Conservation (phyloP, 2,797 vertebrate species). For the Hydrocynus forskahlii region DNA sequence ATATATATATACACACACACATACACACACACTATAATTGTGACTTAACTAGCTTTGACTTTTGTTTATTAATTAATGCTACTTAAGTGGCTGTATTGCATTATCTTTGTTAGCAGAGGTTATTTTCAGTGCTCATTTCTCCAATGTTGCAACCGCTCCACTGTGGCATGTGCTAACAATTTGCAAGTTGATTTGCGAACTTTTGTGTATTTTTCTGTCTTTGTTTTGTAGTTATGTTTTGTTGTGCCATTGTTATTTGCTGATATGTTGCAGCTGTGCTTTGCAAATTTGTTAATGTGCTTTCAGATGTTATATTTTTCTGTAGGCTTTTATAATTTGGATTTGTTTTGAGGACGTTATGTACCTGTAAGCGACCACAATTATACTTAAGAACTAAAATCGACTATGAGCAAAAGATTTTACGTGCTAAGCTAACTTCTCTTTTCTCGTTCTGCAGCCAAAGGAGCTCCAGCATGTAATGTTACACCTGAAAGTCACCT, state of each 20-base stretch:
- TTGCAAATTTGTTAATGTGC: background rate
- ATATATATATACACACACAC: too few species aligned
- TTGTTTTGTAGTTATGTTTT: background rate
- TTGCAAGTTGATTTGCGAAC: too few species aligned
- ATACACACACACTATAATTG: too few species aligned
- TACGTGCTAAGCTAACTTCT: constrained; percentile 13
- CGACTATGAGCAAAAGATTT: background rate
- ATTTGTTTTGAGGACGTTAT: background rate
- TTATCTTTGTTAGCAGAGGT: too few species aligned
- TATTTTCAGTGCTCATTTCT: background rate
- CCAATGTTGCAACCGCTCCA: background rate
- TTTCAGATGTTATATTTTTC: background rate
- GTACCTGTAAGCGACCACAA: background rate
- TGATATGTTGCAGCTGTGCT: constrained; percentile 4
- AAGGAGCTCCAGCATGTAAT: constrained; percentile 83
- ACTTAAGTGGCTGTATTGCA: too few species aligned
- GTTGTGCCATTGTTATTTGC: background rate
- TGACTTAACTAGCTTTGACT: too few species aligned
- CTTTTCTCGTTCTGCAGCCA: constrained; percentile 74
- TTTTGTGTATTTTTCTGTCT: background rate
- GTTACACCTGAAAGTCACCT: constrained; percentile 80
- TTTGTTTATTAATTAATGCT: too few species aligned
- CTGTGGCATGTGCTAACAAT: background rate
- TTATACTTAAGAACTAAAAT: background rate
- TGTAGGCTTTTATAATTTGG: background rate